These are phyloP conservation scores for Poeciliopsis turneri DNA, from an alignment of 2,797 vertebrate species.

Conservation along the genomic window DNA sequence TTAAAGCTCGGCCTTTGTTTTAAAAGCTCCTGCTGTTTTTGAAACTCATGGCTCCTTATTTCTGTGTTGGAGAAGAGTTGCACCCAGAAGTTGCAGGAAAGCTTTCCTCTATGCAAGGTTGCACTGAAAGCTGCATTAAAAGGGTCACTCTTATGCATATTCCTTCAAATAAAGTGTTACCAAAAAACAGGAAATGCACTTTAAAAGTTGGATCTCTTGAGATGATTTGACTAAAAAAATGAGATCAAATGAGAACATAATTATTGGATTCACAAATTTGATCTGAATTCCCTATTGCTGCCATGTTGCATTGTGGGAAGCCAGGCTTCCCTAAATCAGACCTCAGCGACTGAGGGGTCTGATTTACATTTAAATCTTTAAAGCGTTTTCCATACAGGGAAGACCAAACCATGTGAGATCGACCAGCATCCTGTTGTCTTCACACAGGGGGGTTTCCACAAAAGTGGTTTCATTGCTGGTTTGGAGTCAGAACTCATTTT, in stretches of 20 bases:
- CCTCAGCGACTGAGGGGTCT: neutral
- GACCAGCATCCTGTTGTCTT: neutral
- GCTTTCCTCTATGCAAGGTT: too few species aligned
- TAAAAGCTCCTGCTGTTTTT: too few species aligned
- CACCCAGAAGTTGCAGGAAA: neutral
- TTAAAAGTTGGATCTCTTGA: too few species aligned
- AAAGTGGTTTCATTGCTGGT: neutral
- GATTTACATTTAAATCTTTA: neutral
- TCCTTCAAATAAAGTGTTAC: too few species aligned
- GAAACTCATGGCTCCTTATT: too few species aligned
- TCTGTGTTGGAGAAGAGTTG: neutral
- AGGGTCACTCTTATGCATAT: too few species aligned
- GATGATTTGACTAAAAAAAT: neutral
- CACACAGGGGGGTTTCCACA: slow-evolving; percentile 9
- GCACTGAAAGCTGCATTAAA: too few species aligned
- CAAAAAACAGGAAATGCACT: too few species aligned
- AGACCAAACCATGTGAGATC: neutral
- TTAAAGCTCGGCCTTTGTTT: too few species aligned
- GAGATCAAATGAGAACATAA: neutral
- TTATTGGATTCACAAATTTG: neutral
- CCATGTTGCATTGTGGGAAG: neutral
- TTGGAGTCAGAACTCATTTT: neutral
- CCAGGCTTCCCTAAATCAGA: neutral
- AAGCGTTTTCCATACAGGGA: neutral
- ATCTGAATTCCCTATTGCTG: neutral